These are phyloP conservation scores for Chrysoperla carnea DNA, from an alignment of 1,140 invertebrate species.

Conservation along the genomic window DNA sequence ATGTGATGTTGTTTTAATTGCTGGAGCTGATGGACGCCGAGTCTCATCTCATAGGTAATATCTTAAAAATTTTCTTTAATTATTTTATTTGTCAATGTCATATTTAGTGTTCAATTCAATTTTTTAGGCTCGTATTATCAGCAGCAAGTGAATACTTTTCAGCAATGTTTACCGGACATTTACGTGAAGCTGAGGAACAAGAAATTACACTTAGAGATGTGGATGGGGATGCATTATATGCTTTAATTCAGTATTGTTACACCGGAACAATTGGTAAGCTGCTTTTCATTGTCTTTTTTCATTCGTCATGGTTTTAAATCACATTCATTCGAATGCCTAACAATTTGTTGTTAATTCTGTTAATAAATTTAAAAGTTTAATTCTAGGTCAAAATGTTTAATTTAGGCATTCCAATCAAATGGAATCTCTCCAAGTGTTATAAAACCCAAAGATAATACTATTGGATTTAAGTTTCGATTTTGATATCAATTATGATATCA, in stretches of 20 bases:
- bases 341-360: no score
- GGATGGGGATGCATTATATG: conserved; percentile 64
- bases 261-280: conserved; percentile 44
- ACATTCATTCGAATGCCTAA: no score
- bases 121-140: conserved; percentile 56
- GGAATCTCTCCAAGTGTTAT: no score
- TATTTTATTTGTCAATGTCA: no score
- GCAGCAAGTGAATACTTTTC: conserved; percentile 88
- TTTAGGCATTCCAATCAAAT: no score
- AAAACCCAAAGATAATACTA: no score
- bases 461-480: no score
- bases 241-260: conserved; percentile 77
- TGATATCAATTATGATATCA: no score
- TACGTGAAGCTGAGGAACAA: conserved; percentile 65
- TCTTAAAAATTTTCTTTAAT: not conserved
- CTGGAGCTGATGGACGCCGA: conserved; percentile 34
- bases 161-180: conserved; percentile 82
- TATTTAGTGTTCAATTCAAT: not conserved
- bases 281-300: not conserved
- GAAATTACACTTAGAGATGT: conserved; percentile 73
- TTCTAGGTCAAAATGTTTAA: not conserved
- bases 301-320: no score
- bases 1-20: conserved; percentile 62
- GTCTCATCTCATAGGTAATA: conserved; percentile 29
- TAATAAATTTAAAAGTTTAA: no score